Evolutionary conservation across 2,888 invertebrate species (phyloP), one percentile per base, ranked within the genome.

Genomic region (Xylota segnis): DNA sequence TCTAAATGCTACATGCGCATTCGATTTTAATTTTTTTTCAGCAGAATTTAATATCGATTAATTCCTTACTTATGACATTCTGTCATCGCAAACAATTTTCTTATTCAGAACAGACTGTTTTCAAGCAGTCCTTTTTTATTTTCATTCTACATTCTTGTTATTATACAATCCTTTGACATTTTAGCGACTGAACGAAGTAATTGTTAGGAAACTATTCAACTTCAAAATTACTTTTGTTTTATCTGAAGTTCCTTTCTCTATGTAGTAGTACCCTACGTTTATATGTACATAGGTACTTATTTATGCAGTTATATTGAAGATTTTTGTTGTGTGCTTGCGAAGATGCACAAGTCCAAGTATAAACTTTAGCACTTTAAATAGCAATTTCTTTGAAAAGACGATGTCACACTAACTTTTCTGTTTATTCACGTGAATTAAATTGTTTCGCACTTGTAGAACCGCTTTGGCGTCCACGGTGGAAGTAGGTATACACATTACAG

Each of bases 351-450:
- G 32, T 59, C 27, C 18, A 75, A 65, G 63, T 71, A 43, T 56
- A 66, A 66, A 66, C 43, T 61, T 65, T 76, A 68, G 9, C 45
- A 70, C 34, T 76, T 56, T 71, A 76, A 66, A 66, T 23, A 16
- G 50, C 37, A 71, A 52, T 71, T 77, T 70, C 47, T 71, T 77
- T 37, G 45, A 29, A 14, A 76, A 43, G 54, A 32, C 54, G 37
- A 40, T 54, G 52, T 74, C 47, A 37, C 50, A 61, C 50, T 61
- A 59, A 61, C 34, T 43, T 74, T 14, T 29, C 40, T 54, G 63
- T 63, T 63, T 74, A 63, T 74, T 74, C 65, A 66, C 34, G 56
- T 75, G 74, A 63, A 74, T 63, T 74, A 63, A 74, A 74, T 63
- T 65, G 45, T 63, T 43, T 54, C 27, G 54, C 52, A 40, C 61